Evolutionary conservation across 2,113 vertebrate genomes (phyloP).

Genomic region (Pipa parva): DNA sequence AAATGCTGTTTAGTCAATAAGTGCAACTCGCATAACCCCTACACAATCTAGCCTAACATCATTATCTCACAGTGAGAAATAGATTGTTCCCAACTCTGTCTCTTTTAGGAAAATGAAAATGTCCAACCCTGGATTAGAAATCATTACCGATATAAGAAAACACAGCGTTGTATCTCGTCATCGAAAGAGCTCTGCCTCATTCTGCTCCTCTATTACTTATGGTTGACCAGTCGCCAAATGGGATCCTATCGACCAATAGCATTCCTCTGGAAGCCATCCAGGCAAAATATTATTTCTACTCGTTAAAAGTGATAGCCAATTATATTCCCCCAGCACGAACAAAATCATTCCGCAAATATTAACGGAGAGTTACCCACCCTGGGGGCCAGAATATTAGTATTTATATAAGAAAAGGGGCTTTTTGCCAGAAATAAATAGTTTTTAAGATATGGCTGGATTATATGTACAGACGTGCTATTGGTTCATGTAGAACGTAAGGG

Average conservation of each 20-base stretch:
- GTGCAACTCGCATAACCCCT: too few relatives aligned
- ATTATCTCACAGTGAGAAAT: too few relatives aligned
- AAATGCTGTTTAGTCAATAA: too few relatives aligned
- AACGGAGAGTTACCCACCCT: not conserved
- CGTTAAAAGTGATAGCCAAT: constrained; percentile 3
- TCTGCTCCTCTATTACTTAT: constrained; percentile 17
- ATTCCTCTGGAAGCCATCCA: constrained; percentile 10
- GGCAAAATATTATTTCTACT: constrained; percentile 23
- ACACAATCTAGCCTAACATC: too few relatives aligned
- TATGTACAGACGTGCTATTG: not conserved
- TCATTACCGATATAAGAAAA: constrained; percentile 19
- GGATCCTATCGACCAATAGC: constrained; percentile 12
- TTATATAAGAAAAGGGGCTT: not conserved
- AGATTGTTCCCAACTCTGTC: too few relatives aligned
- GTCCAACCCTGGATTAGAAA: not conserved
- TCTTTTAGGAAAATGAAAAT: too few relatives aligned
- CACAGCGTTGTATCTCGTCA: constrained; percentile 27
- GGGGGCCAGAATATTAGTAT: not conserved
- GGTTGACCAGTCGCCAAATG: constrained; percentile 11
- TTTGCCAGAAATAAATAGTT: not conserved
- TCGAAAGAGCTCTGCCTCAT: constrained; percentile 25
- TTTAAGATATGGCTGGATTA: not conserved
- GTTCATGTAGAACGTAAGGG: too few relatives aligned
- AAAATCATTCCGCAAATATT: constrained; percentile 1
- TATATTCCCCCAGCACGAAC: constrained; percentile 5